Conservation (phyloP, 2,113 vertebrate genomes). For the Plotosus lineatus region DNA sequence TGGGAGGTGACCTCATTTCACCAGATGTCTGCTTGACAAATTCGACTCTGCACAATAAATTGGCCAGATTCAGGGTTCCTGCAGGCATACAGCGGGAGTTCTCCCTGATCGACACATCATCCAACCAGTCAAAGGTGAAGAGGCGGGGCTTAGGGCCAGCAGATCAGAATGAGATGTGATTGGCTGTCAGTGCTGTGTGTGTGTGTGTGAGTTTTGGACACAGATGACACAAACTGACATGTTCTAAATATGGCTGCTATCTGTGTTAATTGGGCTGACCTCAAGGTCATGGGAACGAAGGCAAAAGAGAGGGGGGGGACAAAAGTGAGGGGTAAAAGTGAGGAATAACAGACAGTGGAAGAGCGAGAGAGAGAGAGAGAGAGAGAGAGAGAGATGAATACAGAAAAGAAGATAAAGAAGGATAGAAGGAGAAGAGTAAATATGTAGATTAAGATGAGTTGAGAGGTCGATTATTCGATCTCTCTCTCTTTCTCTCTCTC, state of each 20-base stretch:
- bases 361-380: neutral
- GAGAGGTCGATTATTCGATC: neutral
- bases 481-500: neutral
- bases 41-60: slow-evolving; percentile 2
- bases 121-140: neutral
- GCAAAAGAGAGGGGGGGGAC: neutral
- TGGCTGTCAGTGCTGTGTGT: neutral
- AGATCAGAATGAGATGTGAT: slow-evolving; percentile 12
- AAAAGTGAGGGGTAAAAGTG: too few species aligned
- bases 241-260: neutral
- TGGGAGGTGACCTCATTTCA: slow-evolving; percentile 2
- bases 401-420: too few species aligned
- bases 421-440: too few species aligned
- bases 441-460: too few species aligned
- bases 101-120: neutral
- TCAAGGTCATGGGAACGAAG: neutral
- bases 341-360: neutral
- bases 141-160: neutral
- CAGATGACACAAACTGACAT: slow-evolving; percentile 10
- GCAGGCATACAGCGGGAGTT: neutral
- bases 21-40: slow-evolving; percentile 15
- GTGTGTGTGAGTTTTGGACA: neutral
- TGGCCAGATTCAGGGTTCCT: neutral
- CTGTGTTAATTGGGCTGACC: slow-evolving; percentile 18
- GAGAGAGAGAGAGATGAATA: neutral